phyloP scores from a whole-genome alignment of 2,888 invertebrate species.

The Rhagonycha fulva region DNA sequence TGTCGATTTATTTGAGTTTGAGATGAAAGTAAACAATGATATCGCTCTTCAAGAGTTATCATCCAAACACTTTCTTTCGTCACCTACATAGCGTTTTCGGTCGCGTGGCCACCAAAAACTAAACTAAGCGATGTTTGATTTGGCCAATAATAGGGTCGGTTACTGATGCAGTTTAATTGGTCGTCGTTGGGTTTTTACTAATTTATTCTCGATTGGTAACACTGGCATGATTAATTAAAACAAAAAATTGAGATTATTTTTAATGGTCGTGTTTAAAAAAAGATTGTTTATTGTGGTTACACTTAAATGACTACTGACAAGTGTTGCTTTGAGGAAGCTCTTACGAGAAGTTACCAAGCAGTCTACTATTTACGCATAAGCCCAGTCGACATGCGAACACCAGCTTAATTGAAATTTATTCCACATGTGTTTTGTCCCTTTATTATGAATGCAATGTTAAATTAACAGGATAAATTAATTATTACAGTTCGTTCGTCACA shows the following conservation, averaged over 20 bases:
- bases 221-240: not conserved
- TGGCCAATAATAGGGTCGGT: not conserved
- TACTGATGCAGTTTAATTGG: not conserved
- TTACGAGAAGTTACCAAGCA: not conserved
- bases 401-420: constrained; percentile 25
- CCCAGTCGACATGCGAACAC: constrained; percentile 14
- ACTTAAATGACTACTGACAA: not conserved
- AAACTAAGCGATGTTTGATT: not conserved
- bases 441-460: constrained; percentile 8
- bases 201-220: not conserved
- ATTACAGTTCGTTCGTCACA: not conserved
- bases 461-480: constrained; percentile 20
- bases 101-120: not conserved
- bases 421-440: constrained; percentile 1
- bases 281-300: not conserved
- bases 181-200: not conserved
- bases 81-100: not conserved
- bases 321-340: not conserved
- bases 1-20: not conserved
- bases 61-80: not conserved
- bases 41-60: not conserved
- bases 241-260: not conserved
- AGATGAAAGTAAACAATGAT: not conserved
- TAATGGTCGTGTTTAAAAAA: not conserved
- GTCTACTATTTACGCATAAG: not conserved